phyloP scores from a whole-genome alignment of 2,888 invertebrate species.

The Cheilosia soror region DNA sequence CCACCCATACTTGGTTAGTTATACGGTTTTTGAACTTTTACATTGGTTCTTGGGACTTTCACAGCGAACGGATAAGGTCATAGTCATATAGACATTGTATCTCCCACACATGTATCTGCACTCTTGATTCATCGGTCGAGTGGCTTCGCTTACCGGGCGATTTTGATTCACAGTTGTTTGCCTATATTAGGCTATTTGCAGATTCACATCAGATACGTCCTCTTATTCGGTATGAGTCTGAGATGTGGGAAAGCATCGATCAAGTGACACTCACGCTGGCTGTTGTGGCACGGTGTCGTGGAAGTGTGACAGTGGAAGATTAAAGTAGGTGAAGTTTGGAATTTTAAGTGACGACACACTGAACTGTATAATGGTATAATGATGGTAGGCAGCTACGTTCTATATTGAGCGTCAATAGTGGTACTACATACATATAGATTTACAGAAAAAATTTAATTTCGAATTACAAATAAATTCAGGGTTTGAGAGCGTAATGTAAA shows the following conservation, averaged over 20 bases:
- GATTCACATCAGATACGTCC: conserved; percentile 63
- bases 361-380: too few relatives aligned
- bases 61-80: conserved; percentile 42
- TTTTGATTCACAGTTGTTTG: conserved; percentile 26
- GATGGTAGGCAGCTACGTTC: too few relatives aligned
- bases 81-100: conserved; percentile 23
- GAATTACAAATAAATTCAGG: too few relatives aligned
- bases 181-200: conserved; percentile 63
- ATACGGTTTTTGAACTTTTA: conserved; percentile 9
- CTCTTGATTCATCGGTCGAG: conserved; percentile 37
- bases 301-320: conserved; percentile 8
- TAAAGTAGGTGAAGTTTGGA: conserved; percentile 51
- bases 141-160: background rate
- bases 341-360: conserved; percentile 41
- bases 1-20: background rate
- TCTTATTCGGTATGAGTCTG: conserved; percentile 17
- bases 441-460: too few relatives aligned
- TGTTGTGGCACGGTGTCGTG: background rate
- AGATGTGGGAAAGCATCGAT: conserved; percentile 55
- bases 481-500: too few relatives aligned
- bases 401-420: too few relatives aligned
- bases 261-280: conserved; percentile 44
- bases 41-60: background rate
- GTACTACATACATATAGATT: too few relatives aligned
- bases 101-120: conserved; percentile 42